Evolutionary conservation across 2,888 invertebrate species (phyloP).

Genomic region (Mystacides longicornis): DNA sequence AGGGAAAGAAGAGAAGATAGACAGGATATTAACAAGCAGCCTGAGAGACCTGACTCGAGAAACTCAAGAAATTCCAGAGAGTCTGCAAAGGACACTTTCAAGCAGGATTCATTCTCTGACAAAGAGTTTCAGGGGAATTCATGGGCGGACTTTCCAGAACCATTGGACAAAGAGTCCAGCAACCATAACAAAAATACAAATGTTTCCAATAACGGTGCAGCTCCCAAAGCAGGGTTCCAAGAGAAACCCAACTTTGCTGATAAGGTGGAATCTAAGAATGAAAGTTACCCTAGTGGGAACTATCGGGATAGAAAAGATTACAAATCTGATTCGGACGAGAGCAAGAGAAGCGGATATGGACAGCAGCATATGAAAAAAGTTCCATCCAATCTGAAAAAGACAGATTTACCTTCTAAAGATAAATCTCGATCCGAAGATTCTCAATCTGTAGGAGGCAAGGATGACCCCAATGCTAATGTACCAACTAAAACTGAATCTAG

Average conservation of each 20-base stretch:
- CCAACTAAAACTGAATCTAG: slow-evolving; percentile 22
- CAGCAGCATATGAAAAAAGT: slow-evolving; percentile 25
- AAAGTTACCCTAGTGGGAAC: slow-evolving; percentile 32
- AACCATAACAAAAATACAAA: slow-evolving; percentile 21
- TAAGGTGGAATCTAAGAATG: slow-evolving; percentile 34
- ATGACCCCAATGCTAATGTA: slow-evolving; percentile 1
- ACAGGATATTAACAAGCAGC: slow-evolving; percentile 34
- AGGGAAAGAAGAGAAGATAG: slow-evolving; percentile 26
- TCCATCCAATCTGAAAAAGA: slow-evolving; percentile 29
- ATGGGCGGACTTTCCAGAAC: slow-evolving; percentile 45
- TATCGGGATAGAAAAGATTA: slow-evolving; percentile 48
- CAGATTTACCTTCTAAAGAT: slow-evolving; percentile 27
- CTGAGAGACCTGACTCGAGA: slow-evolving; percentile 39
- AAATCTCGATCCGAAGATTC: slow-evolving; percentile 27
- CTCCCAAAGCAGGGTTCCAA: slow-evolving; percentile 21
- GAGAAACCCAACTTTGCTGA: slow-evolving; percentile 35
- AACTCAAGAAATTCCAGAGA: slow-evolving; percentile 48
- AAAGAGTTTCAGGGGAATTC: slow-evolving; percentile 39
- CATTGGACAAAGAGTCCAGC: slow-evolving; percentile 23
- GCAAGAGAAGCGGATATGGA: slow-evolving; percentile 28
- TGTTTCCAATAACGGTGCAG: slow-evolving; percentile 19
- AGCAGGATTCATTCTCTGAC: slow-evolving; percentile 44
- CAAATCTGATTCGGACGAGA: slow-evolving; percentile 42
- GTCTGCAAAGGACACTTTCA: slow-evolving; percentile 37
- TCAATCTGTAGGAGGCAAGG: slow-evolving; percentile 25